Conservation (phyloP, 2,113 vertebrate genomes). For the Eurystomus gularis region DNA sequence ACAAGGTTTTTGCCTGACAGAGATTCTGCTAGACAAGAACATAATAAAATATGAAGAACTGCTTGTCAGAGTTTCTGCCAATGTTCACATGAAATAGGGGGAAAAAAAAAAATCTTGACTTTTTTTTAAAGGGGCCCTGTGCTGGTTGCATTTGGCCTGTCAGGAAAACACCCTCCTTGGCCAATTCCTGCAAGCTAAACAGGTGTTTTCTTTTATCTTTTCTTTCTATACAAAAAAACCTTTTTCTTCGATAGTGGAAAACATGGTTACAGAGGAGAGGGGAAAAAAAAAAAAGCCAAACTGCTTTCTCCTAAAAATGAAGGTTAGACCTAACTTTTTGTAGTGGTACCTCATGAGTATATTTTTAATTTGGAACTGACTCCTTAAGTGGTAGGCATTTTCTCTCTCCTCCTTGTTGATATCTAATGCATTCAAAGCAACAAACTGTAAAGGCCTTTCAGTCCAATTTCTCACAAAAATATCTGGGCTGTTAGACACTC, state of each 20-base stretch:
- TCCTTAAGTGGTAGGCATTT: not conserved
- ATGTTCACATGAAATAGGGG: constrained; percentile 80
- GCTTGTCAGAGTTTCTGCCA: constrained; percentile 94
- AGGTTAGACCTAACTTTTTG: not conserved
- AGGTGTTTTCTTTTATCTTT: constrained; percentile 84
- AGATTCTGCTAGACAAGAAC: constrained; percentile 90
- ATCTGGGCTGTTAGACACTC: not conserved
- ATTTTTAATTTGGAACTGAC: not conserved
- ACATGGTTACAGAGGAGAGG: not conserved
- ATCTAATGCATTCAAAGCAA: not conserved
- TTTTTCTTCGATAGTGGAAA: constrained; percentile 37
- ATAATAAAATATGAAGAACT: constrained; percentile 98
- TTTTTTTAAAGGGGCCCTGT: constrained; percentile 73
- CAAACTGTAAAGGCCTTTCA: not conserved
- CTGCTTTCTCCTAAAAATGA: not conserved
- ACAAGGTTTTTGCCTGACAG: constrained; percentile 93
- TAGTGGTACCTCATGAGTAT: not conserved
- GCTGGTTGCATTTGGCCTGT: constrained; percentile 75
- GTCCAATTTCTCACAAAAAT: not conserved
- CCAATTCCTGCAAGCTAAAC: constrained; percentile 79
- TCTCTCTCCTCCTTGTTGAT: not conserved
- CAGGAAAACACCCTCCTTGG: constrained; percentile 45
- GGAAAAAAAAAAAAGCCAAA: not conserved
- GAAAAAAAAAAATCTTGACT: too few relatives aligned
- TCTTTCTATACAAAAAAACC: not conserved